Conservation (phyloP, 2,113 vertebrate genomes). For the Balaeniceps rex region DNA sequence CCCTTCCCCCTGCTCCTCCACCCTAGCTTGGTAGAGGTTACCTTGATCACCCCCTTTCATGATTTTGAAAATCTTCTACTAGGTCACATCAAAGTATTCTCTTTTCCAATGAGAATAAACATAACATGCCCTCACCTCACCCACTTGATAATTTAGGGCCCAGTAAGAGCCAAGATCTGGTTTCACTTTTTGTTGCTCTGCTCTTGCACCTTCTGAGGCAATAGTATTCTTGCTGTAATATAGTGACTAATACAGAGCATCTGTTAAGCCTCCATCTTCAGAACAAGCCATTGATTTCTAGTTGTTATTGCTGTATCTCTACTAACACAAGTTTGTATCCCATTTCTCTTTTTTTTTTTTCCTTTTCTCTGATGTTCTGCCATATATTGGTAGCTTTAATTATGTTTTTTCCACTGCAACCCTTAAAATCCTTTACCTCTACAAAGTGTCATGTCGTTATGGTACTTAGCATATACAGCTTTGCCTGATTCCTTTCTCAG, state of each 20-base stretch:
- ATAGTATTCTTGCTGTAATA: background rate
- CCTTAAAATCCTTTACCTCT: background rate
- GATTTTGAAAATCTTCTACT: background rate
- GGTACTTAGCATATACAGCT: background rate
- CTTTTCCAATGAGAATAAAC: background rate
- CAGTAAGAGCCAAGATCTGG: background rate
- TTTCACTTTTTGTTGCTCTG: slow-evolving; percentile 26
- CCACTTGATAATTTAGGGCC: background rate
- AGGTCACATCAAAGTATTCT: slow-evolving; percentile 7
- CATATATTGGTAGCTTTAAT: background rate
- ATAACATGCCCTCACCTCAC: background rate
- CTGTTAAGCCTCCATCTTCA: background rate
- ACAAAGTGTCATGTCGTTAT: background rate
- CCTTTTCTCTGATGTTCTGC: background rate
- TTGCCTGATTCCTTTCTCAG: background rate
- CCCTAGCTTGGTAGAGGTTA: background rate
- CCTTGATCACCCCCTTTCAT: background rate
- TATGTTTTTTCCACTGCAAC: background rate
- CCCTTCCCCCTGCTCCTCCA: background rate
- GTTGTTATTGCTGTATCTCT: background rate
- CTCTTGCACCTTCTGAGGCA: background rate
- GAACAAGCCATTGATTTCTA: background rate
- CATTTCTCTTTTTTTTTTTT: background rate
- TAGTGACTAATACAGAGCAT: slow-evolving; percentile 11
- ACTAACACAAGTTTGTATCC: background rate